Percentiles rank a stretch among this genome's conserved stretches.
Evolutionary conservation across 2,113 vertebrate species (phyloP).

Genomic region (Cavia aperea): DNA sequence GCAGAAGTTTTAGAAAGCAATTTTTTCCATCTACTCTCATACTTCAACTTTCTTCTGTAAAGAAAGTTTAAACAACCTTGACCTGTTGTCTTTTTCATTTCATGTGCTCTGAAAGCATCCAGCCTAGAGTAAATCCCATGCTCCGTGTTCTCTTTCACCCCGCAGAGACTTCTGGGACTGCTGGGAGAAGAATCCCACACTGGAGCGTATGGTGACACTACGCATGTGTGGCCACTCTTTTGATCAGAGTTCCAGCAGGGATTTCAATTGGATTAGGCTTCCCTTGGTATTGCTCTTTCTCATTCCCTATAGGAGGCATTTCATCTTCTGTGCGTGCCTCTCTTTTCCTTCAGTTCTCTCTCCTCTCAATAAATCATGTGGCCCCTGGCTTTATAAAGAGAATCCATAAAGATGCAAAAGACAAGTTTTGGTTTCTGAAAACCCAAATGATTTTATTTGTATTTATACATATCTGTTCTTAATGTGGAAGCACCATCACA

Average conservation of each 20-base stretch:
- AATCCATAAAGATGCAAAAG: neutral
- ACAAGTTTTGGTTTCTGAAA: neutral
- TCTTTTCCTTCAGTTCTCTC: neutral
- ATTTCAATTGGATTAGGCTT: slow-evolving; percentile 12
- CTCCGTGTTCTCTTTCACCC: neutral
- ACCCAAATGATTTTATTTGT: neutral
- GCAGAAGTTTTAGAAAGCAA: neutral
- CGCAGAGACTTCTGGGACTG: neutral
- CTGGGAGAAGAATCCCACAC: neutral
- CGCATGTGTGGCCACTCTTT: neutral
- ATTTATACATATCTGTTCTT: neutral
- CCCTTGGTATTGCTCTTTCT: neutral
- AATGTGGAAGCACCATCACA: neutral
- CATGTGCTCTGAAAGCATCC: neutral
- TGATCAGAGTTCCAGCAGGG: neutral
- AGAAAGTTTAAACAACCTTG: slow-evolving; percentile 16
- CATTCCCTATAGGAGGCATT: neutral
- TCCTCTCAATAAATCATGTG: neutral
- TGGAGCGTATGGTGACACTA: neutral
- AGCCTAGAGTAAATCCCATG: neutral
- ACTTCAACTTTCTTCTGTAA: neutral
- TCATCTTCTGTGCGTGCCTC: neutral
- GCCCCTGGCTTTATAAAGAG: neutral
- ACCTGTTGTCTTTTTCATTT: neutral
- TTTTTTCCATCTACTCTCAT: neutral